Evolutionary conservation across 2,888 invertebrate genomes (phyloP), one percentile per base, ranked within the genome.

Genomic region (Macaria liturata): DNA sequence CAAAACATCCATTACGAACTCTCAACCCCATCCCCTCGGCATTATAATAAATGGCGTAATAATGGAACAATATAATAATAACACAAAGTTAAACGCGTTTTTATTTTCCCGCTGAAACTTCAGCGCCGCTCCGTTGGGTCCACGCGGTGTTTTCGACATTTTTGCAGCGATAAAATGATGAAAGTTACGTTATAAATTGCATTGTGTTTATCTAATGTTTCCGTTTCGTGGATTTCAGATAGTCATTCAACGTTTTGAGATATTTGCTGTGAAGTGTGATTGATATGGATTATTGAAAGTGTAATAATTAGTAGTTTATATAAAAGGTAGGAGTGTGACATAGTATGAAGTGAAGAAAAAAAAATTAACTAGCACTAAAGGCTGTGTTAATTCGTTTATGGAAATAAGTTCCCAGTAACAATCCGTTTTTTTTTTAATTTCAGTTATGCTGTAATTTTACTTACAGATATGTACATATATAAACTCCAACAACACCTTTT

Each of bases 51-150:
- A 91, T 89, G 90, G 83, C 81, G 87, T 82, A 89, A 91, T 91
- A 90, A 91, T 91, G 88, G 86, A 88, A 88, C 90, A 88, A 89
- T 91, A 91, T 91, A 88, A 91, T 90, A 91, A 89, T 90, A 91
- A 89, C 90, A 88, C 87, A 90, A 91, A 91, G 91, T 91, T 90
- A 91, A 91, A 88, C 86, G 86, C 81, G 83, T 88, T 90, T 91
- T 91, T 90, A 88, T 88, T 89, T 91, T 86, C 78, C 83, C 83
- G 78, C 80, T 80, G 63, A 83, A 89, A 88, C 82, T 89, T 84
- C 79, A 80, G 84, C 75, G 76, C 70, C 81, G 81, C 52, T 56
- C 52, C 43, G 47, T 30, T 55, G 55, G 52, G 37, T 49, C 40
- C n/a, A 40, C 42, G 47, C 43, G 45, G 6, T 40, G 42, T 40